Evolutionary conservation across 1,140 invertebrate genomes (phyloP), one percentile per base, ranked within the genome.

Genomic region (Hyles vespertilio): DNA sequence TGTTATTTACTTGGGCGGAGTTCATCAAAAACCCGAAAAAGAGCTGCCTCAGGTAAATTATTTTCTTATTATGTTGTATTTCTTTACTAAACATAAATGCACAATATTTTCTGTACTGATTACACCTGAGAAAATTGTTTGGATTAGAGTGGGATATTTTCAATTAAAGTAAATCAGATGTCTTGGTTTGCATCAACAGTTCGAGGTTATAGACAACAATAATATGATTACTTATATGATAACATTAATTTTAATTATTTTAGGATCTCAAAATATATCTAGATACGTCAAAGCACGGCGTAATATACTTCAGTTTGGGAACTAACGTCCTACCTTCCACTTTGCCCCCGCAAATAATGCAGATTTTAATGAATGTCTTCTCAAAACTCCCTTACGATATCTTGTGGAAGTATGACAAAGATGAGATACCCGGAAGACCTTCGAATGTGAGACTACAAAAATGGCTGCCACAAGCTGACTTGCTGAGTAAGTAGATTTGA

Each of bases 271-370:
- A 90, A 65, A 69, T 88, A 12, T 90, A 89, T 46, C 56, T 92
- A 4, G 87, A 91, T 11, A 81, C 89, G 11, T 70, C 87, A 33
- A 68, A 90, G n/a, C 32, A 62, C 5, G 92, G 92, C 3, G 89
- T 91, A 1, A 89, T 93, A 32, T 90, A 91, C 57, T 92, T 93
- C 63, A 92, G 91, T 65, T 77, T 93, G 64, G 92, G 92, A 3
- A 89, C 90, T 6, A 91, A 87, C 55, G 56, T 91, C 0, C 80
- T 84, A 32, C 75, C 84, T 34, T 64, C 72, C 1, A 56, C 79
- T 10, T 64, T 92, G 7, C 69, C 81, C 6, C 51, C 73, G 9
- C 34, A 53, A 9, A 5, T 44, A 7, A 10, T 53, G 10, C 32
- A 53, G 6, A 77, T 67, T 0, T 81, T 92, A 12, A 66, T 87